Conservation (phyloP, 2,113 vertebrate genomes). For the Actinemys pallida region DNA sequence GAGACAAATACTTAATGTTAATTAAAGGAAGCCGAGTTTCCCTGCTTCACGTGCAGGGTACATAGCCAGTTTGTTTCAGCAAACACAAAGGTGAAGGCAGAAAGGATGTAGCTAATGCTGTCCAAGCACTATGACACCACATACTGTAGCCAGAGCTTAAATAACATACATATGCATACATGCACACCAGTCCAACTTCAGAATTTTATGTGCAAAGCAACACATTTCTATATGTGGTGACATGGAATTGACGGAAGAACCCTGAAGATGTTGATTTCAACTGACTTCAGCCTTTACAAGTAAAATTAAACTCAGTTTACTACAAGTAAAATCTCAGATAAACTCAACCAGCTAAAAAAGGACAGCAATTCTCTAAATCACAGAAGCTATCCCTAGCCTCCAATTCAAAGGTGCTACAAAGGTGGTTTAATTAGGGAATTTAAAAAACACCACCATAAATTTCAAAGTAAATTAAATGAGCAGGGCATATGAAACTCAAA, state of each 20-base stretch:
- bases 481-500: constrained; percentile 62
- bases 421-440: constrained; percentile 66
- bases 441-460: constrained; percentile 62
- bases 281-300: constrained; percentile 47
- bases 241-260: neutral
- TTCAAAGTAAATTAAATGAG: constrained; percentile 66
- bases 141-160: neutral
- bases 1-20: constrained; percentile 48
- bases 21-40: constrained; percentile 19
- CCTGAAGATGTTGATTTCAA: constrained; percentile 8
- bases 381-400: constrained; percentile 42
- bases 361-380: constrained; percentile 68
- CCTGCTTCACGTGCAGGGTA: neutral
- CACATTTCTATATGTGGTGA: neutral
- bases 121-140: neutral
- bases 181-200: neutral
- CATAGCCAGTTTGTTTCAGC: constrained; percentile 23
- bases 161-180: neutral
- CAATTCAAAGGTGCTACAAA: constrained; percentile 52
- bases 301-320: constrained; percentile 40
- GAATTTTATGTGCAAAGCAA: neutral
- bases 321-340: constrained; percentile 55
- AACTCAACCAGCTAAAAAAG: constrained; percentile 41
- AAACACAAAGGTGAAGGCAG: neutral
- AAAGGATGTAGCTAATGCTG: constrained; percentile 12